Evolutionary conservation across 2,888 invertebrate species (phyloP), one percentile per base, ranked within the genome.

Genomic region (Aradus depressus): DNA sequence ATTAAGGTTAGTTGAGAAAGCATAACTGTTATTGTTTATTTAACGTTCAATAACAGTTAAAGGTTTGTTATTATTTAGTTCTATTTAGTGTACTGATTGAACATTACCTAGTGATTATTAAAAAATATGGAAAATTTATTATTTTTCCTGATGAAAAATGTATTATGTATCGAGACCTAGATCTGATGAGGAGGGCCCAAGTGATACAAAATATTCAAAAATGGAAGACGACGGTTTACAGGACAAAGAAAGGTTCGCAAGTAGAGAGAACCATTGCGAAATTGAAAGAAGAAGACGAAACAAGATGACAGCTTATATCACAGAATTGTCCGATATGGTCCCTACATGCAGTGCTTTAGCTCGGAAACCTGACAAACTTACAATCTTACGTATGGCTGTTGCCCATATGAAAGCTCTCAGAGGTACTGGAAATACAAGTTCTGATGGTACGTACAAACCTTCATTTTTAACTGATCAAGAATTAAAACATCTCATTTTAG

Each of bases 291-390:
- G 97, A 62, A 78, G 98, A 63, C 80, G 98, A 63, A 97, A 97
- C 78, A 98, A 98, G 83, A 98, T 98, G 98, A 96, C 97, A 63
- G 92, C 96, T 61, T 98, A 98, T 74, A 97, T 98, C 70, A 96
- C 96, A 66, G 97, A 98, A 75, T 77, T 98, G 63, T 96, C 95
- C 61, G 97, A 97, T 73, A 97, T 98, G 97, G 96, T 97, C 66
- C 97, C 97, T 65, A 95, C 97, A 64, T 96, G 96, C 74, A 92
- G 91, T 66, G 93, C 96, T 42, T 77, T 97, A 61, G 97, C 97
- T 50, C 79, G 97, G 61, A 98, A 98, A 70, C 97, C 97, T 44
- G 98, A 98, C 76, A 98, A 98, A 72, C 79, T 98, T 58, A 98
- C 97, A 63, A 97, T 98, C 68, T 79, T 98, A 56, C 80, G 98